These are phyloP conservation scores for Adela reaumurella DNA, from an alignment of 2,888 invertebrate genomes.

Conservation along the genomic window DNA sequence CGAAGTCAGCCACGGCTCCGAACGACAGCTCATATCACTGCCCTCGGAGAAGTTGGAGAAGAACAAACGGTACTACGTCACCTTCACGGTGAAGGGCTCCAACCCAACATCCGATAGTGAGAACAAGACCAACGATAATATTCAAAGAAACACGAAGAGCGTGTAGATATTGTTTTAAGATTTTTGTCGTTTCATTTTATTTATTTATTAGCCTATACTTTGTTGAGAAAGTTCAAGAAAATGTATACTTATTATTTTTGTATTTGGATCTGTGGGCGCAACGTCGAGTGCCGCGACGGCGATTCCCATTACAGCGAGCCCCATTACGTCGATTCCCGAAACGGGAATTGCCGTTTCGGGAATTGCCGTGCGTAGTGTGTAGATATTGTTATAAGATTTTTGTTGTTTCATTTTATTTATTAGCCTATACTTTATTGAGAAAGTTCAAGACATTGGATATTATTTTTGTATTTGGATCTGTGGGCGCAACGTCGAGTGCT, in stretches of 20 bases:
- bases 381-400: neutral
- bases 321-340: too few relatives aligned
- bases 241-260: too few relatives aligned
- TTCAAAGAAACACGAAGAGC: slow-evolving; percentile 40
- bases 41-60: slow-evolving; percentile 84
- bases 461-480: too few relatives aligned
- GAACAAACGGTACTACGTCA: slow-evolving; percentile 88
- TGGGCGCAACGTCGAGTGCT: too few relatives aligned
- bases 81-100: slow-evolving; percentile 83
- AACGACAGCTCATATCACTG: slow-evolving; percentile 81
- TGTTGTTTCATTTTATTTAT: too few relatives aligned
- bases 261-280: too few relatives aligned
- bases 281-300: too few relatives aligned
- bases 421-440: slow-evolving; percentile 2
- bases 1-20: slow-evolving; percentile 80
- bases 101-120: slow-evolving; percentile 55
- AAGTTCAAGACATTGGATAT: neutral
- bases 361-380: too few relatives aligned
- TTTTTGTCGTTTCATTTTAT: too few relatives aligned
- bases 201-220: slow-evolving; percentile 1
- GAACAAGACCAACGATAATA: slow-evolving; percentile 18
- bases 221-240: neutral
- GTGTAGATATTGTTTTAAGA: neutral
- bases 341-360: too few relatives aligned
- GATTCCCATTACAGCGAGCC: too few relatives aligned